These are phyloP conservation scores for Nymphicus hollandicus DNA, from an alignment of 2,113 vertebrate species.

Conservation along the genomic window DNA sequence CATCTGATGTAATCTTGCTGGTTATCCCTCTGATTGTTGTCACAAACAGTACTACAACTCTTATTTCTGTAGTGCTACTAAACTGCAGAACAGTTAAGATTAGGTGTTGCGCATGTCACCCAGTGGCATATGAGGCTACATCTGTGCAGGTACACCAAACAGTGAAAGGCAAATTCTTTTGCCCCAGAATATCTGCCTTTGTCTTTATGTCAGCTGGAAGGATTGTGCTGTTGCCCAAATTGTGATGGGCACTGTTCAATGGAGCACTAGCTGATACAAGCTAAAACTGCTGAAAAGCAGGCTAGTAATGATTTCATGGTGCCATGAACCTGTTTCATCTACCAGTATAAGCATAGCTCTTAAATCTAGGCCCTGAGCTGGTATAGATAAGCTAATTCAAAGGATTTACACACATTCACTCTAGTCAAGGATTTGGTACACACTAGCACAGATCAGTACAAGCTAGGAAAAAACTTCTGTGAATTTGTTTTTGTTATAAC, in stretches of 20 bases:
- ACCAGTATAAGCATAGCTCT: neutral
- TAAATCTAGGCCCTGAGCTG: neutral
- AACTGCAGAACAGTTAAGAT: neutral
- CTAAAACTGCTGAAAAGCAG: neutral
- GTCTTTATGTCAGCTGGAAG: neutral
- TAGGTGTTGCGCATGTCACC: neutral
- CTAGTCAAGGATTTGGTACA: neutral
- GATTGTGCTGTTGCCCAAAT: neutral
- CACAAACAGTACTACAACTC: neutral
- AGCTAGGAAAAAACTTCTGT: neutral
- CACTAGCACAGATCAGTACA: neutral
- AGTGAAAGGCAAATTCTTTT: neutral
- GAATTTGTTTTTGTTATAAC: neutral
- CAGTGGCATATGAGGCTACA: neutral
- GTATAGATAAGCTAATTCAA: neutral
- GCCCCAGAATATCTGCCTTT: neutral
- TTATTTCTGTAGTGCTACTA: neutral
- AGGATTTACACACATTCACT: neutral
- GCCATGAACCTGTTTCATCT: neutral
- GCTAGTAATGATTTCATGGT: neutral
- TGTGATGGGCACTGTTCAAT: fast-evolving
- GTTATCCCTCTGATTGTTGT: neutral
- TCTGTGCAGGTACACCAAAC: neutral
- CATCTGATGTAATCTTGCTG: neutral
- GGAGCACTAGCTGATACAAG: neutral